Evolutionary conservation across 2,888 invertebrate genomes (phyloP), one percentile per base, ranked within the genome.

Genomic region (Temnothorax ravouxi): DNA sequence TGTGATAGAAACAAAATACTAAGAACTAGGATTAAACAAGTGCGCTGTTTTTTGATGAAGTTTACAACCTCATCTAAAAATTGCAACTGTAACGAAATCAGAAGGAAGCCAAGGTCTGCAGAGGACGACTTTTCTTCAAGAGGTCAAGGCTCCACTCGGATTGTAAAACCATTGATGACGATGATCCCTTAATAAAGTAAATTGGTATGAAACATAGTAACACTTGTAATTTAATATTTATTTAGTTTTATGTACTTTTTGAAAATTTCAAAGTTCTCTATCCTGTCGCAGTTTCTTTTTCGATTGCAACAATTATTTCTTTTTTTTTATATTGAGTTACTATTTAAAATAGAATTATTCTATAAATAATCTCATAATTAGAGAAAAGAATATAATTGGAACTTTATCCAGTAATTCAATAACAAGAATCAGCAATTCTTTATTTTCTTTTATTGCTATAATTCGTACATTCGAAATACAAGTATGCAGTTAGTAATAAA

Each of bases 371-470:
- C 13, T 64, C 8, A 66, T 3, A 44, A 25, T 41, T 44, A 41
- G n/a, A 41, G 34, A 64, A 41, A 0, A 41, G 3, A 38, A 59
- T 74, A 41, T 38, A 41, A 56, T 25, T 21, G 15, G 2, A 41
- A 74, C 34, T 38, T 54, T 54, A 21, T 21, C 15, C 0, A 47
- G 29, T 47, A 81, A 62, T 34, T 72, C 15, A 62, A 54, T 62
- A 72, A 74, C 4, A n/a, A 47, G 13, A 44, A 41, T 67, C 67
- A 61, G 61, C 80, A 69, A 82, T 72, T 79, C 76, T 74, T 88
- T 88, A 86, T 86, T 88, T 88, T 71, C 82, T 84, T 86, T 88
- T 86, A 89, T 88, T 75, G 77, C 88, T 88, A 88, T 86, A 88
- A 74, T 84, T 88, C 84, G 8, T 67, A 87, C 84, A 88, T 85